Base-by-base conservation (phyloP, 2,888 invertebrate species). In the Ormyrus pomaceus region DNA sequence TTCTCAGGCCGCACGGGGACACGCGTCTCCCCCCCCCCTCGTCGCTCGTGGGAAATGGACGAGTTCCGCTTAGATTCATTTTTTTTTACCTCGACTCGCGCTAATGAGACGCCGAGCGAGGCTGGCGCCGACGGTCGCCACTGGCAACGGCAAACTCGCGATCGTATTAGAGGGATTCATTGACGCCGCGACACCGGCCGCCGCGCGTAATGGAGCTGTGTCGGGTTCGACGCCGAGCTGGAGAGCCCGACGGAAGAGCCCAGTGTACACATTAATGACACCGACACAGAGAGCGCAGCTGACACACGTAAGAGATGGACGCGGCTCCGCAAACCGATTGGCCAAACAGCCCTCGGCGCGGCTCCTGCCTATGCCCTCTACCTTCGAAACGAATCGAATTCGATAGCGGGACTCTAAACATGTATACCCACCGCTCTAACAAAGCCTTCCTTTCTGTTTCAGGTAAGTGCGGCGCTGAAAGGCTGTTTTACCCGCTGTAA, bases 111-210 rank as follows among this genome's bases (percentile, higher is more conserved):
- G 19, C 48, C 4, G 11, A 61, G 1, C 3, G 19, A 9, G 6
- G 53, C 19, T 10, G 53, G 53, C n/a, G 13, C 13, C n/a, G 1
- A 3, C 82, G 83, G 71, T 71, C 61, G 71, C 80, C 81, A 82
- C 82, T 83, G 84, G 81, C 82, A 83, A 83, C 85, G 87, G 88
- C 87, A 88, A 86, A 87, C 88, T 77, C 69, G 46, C 34, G 34
- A 34, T 34, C 34, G 61, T 53, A n/a, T 61, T 70, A 58, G 58
- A 13, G 58, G n/a, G 68, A 59, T 70, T 70, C 50, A 59, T 50
- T 50, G 59, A 69, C 11, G 50, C 50, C 59, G n/a, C 48, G 34
- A 46, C 34, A 34, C 34, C 34, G 2, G 34, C 13, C 13, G 34
- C 34, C 34, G 48, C 34, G 48, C 59, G 61, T 70, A 59, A 71